Percentiles rank a stretch among this genome's conserved stretches.
Evolutionary conservation across 2,888 invertebrate species (phyloP).

Genomic region (Rhagophthalmus giganteus): DNA sequence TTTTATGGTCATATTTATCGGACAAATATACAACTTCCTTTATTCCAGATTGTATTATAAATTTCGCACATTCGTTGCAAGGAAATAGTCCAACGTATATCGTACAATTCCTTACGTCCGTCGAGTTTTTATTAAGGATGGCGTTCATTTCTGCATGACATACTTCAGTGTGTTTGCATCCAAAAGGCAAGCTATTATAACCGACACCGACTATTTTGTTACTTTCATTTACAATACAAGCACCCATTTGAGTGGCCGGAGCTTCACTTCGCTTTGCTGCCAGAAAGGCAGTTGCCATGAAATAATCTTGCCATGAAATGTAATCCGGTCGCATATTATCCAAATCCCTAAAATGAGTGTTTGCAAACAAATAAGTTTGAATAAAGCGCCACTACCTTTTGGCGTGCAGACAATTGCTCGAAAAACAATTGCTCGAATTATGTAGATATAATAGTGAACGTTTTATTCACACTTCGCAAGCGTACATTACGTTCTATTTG

Average conservation of each 20-base stretch:
- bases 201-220: slow-evolving; percentile 91
- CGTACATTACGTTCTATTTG: too few species aligned
- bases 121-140: slow-evolving; percentile 84
- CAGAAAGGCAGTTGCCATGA: slow-evolving; percentile 91
- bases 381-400: background rate
- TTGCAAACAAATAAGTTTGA: background rate
- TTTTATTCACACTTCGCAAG: too few species aligned
- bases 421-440: too few species aligned
- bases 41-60: slow-evolving; percentile 93
- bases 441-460: too few species aligned
- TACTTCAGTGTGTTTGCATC: slow-evolving; percentile 89
- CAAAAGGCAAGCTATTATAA: slow-evolving; percentile 96
- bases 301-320: slow-evolving; percentile 90
- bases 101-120: slow-evolving; percentile 74
- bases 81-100: slow-evolving; percentile 93
- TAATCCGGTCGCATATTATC: slow-evolving; percentile 65
- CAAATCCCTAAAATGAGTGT: background rate
- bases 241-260: slow-evolving; percentile 91
- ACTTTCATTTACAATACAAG: slow-evolving; percentile 86
- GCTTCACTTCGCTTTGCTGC: slow-evolving; percentile 95
- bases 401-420: too few species aligned
- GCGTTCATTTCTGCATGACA: slow-evolving; percentile 99
- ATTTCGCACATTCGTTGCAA: slow-evolving; percentile 96
- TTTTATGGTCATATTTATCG: slow-evolving; percentile 75
- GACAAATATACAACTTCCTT: slow-evolving; percentile 76